A percentile compares a stretch with the other conserved stretches of the same genome.
Conservation (phyloP, 2,888 invertebrate species). For the Harpalus rubripes region DNA sequence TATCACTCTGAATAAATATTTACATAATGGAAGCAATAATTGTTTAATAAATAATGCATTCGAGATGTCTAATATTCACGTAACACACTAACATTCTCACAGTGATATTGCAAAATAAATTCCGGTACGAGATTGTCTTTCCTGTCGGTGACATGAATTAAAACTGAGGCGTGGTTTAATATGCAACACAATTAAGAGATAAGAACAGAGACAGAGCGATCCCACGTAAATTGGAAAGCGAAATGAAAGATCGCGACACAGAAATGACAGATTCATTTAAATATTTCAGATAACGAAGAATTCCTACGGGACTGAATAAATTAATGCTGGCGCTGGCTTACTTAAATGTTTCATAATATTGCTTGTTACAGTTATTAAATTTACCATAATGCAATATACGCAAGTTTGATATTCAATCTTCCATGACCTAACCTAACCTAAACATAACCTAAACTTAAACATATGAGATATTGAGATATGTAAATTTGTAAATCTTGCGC, state of each 20-base stretch:
- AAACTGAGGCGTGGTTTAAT: slow-evolving; percentile 28
- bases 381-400: no score
- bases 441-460: no score
- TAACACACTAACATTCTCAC: slow-evolving; percentile 19
- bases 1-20: not conserved
- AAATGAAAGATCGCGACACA: slow-evolving; percentile 39
- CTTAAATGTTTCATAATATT: slow-evolving; percentile 30
- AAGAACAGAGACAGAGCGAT: slow-evolving; percentile 9
- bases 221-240: slow-evolving; percentile 46
- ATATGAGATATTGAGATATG: no score
- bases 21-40: not conserved
- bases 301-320: slow-evolving; percentile 39
- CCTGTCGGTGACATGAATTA: slow-evolving; percentile 24
- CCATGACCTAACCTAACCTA: no score
- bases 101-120: slow-evolving; percentile 28
- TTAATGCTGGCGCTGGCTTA: slow-evolving; percentile 11
- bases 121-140: slow-evolving; percentile 29
- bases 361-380: not conserved
- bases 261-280: slow-evolving; percentile 33
- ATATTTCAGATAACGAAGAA: slow-evolving; percentile 29
- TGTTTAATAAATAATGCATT: not conserved
- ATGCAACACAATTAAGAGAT: slow-evolving; percentile 34
- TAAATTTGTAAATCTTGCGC: no score
- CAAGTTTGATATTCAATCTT: not conserved
- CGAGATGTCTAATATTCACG: not conserved